Percentiles rank a stretch among this genome's conserved stretches.
phyloP scores from a whole-genome alignment of 2,888 invertebrate species.

The Drepanosiphum platanoidis region DNA sequence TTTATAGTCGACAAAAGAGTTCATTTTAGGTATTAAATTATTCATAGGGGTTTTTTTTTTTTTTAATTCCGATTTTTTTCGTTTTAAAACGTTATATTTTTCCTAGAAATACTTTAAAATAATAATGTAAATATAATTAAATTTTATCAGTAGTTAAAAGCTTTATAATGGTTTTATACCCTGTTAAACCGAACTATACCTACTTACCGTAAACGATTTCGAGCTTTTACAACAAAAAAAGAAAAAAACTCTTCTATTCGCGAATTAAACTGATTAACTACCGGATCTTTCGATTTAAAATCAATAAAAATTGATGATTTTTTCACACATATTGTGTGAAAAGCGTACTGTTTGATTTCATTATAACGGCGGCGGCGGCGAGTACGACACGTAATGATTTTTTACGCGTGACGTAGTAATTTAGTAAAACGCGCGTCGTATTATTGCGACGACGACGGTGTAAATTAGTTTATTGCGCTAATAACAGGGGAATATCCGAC shows the following conservation, averaged over 20 bases:
- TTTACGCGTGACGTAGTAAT: no score
- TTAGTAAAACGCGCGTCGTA: no score
- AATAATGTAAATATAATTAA: background rate
- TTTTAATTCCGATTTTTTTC: background rate
- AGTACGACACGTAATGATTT: no score
- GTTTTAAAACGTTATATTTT: background rate
- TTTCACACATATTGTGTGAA: no score
- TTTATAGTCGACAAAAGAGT: background rate
- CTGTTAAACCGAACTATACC: background rate
- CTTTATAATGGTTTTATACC: background rate
- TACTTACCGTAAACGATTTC: no score
- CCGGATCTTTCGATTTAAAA: background rate
- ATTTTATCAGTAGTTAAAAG: background rate
- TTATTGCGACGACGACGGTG: no score
- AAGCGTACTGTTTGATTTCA: no score
- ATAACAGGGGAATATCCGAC: no score
- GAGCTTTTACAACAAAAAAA: background rate
- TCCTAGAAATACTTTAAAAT: background rate
- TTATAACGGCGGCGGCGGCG: no score
- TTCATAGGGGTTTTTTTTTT: background rate
- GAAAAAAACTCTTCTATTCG: background rate
- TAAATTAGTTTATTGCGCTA: no score
- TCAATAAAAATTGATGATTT: background rate
- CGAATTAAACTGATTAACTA: background rate
- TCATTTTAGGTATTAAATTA: slow-evolving; percentile 10